Base-by-base conservation (phyloP, 2,888 invertebrate genomes). In the Alentia gelatinosa region DNA sequence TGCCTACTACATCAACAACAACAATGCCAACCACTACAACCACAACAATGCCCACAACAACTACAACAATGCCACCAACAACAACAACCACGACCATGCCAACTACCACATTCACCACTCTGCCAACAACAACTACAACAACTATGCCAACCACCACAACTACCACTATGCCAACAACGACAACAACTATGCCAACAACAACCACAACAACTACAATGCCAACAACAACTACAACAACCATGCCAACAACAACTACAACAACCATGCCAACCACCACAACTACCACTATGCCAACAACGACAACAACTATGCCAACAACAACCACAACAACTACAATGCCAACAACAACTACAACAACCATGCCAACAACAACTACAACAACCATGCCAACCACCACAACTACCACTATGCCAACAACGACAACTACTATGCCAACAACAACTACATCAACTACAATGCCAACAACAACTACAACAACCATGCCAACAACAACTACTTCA, bases 391-490 rank as follows among this genome's bases (percentile, higher is more conserved):
- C 56, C 19, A 56, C 56, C 3, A 56, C 56, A 56, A 56, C 56
- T 1, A 56, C 19, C 9, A 7, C 56, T n/a, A 56, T n/a, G 23
- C 19, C 56, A 56, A 47, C 47, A 12, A 47, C 47, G 19, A 19
- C 9, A 74, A 30, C 19, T 15, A 19, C 56, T n/a, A 56, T n/a
- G 9, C 7, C 47, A 47, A 47, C 47, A 47, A 47, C 47, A 47
- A 12, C 7, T 19, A 47, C 26, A n/a, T 9, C 74, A 39, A 39
- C 40, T 1, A 83, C 83, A 83, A 83, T 23, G 26, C 1, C 83
- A 74, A 83, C 83, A 83, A 83, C 83, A 74, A n/a, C 12, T 15
- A n/a, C 74, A 74, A 23, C 12, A 74, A 74, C 74, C 12, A 74
- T n/a, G n/a, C n/a, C n/a, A n/a, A n/a, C n/a, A n/a, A n/a, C n/a